Evolutionary conservation across 1,140 invertebrate genomes (phyloP), one percentile per base, ranked within the genome.

Genomic region (Aphelinus certus): DNA sequence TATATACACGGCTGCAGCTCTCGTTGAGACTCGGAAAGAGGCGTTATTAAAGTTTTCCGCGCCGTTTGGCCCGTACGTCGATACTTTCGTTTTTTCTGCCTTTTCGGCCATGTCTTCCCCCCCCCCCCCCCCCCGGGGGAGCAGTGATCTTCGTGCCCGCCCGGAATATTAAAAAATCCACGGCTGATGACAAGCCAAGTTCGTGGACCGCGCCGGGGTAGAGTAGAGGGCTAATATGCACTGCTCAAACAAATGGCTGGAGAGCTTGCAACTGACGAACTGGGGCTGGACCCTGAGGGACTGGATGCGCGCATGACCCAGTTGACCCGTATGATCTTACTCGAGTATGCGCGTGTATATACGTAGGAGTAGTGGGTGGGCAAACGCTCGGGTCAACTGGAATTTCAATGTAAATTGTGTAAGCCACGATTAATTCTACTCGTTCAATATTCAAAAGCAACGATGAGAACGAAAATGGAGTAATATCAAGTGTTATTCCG

Each of bases 1-100:
- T 42, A 61, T 4, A 49, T 26, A 55, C 51, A 6, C 7, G 42
- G n/a, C 9, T 4, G 43, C 43, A 58, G 2, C 60, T 26, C 26
- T 47, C n/a, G 45, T 9, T n/a, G 62, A n/a, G 26, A 26, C 56
- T 56, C 43, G 9, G 10, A 9, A 3, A 43, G 43, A 1, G 10
- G 4, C 46, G 48, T 74, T 74, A 74, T 67, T 74, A 63, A 68
- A 68, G 49, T 68, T 74, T 73, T 74, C 26, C 65, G 7, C 56
- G 43, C 47, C 3, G 3, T 6, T 1, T 58, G 49, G 7, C 49
- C 42, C 45, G 10, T 66, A 48, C 51, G 43, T 26, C 10, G 26
- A 26, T 26, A 26, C 26, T 26, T 26, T 26, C 26, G 26, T 26
- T 26, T 26, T 26, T 3, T n/a, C 10, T 57, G n/a, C 3, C 5